phyloP scores from a whole-genome alignment of 2,888 invertebrate genomes.

The Drosophila multiciliata region DNA sequence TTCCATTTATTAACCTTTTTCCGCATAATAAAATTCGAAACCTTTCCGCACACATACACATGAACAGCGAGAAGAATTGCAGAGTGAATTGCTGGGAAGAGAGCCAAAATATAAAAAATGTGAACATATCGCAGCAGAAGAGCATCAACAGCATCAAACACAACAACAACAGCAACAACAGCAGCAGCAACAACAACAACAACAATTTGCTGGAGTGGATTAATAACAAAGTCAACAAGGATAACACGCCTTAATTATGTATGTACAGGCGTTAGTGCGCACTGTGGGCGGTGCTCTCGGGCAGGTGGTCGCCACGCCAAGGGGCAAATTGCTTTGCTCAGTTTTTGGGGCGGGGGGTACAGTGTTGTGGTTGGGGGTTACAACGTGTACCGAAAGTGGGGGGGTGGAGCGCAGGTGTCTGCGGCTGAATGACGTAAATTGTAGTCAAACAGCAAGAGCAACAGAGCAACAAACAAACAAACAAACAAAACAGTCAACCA shows the following conservation, averaged over 20 bases:
- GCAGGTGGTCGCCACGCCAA: slow-evolving; percentile 29
- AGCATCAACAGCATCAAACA: slow-evolving; percentile 22
- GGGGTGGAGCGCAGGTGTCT: slow-evolving; percentile 46
- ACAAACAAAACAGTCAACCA: slow-evolving; percentile 48
- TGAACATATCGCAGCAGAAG: slow-evolving; percentile 25
- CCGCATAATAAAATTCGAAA: slow-evolving; percentile 73
- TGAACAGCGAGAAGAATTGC: slow-evolving; percentile 27
- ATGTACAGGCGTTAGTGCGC: slow-evolving; percentile 68
- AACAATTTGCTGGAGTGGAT: slow-evolving; percentile 68
- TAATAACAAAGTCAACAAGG: slow-evolving; percentile 75
- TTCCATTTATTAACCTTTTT: slow-evolving; percentile 75
- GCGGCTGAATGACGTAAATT: slow-evolving; percentile 66
- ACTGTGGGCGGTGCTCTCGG: slow-evolving; percentile 37
- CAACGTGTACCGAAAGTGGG: slow-evolving; percentile 14
- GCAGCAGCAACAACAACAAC: slow-evolving; percentile 38
- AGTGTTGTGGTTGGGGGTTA: neutral
- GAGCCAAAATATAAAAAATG: slow-evolving; percentile 20
- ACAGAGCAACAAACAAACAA: slow-evolving; percentile 25
- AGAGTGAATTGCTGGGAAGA: slow-evolving; percentile 26
- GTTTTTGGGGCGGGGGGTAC: neutral
- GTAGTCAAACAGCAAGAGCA: slow-evolving; percentile 54
- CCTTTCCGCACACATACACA: slow-evolving; percentile 38
- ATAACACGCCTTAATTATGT: slow-evolving; percentile 75
- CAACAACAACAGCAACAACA: slow-evolving; percentile 29
- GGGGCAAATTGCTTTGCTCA: slow-evolving; percentile 36